Evolutionary conservation across 2,888 invertebrate genomes (phyloP), one percentile per base, ranked within the genome.

Genomic region (Pollenia angustigena): DNA sequence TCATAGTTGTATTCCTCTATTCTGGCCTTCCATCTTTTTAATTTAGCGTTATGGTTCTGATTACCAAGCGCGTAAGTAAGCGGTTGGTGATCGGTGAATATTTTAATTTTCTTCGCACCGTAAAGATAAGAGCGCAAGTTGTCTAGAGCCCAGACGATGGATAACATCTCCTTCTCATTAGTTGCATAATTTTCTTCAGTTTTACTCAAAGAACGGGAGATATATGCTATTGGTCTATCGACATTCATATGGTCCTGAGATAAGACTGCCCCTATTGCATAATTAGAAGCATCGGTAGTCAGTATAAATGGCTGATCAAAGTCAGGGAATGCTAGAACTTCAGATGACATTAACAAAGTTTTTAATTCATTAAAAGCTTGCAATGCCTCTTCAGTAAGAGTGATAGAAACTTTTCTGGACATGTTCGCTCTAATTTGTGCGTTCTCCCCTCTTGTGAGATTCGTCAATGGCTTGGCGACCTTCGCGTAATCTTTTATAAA

Each of bases 211-310:
- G 69, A 78, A 6, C 66, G 42, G 10, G 75, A 86, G 8, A 80
- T 18, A 14, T 76, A 75, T 40, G 58, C 40, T 32, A 58, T 58
- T 14, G 58, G 58, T 64, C 16, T 64, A 11, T 18, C 60, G 46
- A 64, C 72, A 16, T 79, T 66, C 2, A 52, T 44, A 18, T 72
- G 44, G 7, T 64, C 82, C 58, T 84, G 88, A 9, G 81, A 81
- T 9, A 88, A 76, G 0, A 85, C 78, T 11, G 81, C 76, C 10
- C 85, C 87, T 12, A 88, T 62, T 7, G 87, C 88, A 6, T 66
- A 56, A n/a, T 88, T 56, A 0, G 85, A 88, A 4, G 89, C 89
- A 44, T 88, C 88, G 4, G 85, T 85, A 14, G 88, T 88, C 0
- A 88, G 40, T 0, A 71, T 85, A 52, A 86, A 87, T 68, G 80